These are phyloP conservation scores for Ophion ellenae DNA, from an alignment of 2,888 invertebrate genomes.

Conservation along the genomic window DNA sequence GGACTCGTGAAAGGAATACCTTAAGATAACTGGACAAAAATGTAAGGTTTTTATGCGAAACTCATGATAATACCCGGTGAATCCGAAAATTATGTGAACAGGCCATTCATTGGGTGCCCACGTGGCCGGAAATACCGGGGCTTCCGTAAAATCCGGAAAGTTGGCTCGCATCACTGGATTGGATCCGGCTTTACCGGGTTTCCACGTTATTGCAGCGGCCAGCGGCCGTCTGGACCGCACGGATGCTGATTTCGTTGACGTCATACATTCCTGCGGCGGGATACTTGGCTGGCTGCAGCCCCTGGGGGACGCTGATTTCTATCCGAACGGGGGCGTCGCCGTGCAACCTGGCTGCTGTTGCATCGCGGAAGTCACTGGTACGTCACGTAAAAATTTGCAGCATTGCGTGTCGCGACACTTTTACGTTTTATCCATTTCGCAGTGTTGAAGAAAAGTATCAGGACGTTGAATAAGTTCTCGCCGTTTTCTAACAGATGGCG, in stretches of 20 bases:
- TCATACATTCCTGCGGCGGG: constrained; percentile 83
- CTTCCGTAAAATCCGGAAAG: constrained; percentile 75
- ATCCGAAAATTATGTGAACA: constrained; percentile 54
- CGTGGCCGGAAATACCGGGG: constrained; percentile 81
- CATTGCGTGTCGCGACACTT: not conserved
- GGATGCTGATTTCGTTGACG: constrained; percentile 82
- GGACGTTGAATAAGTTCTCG: too few relatives aligned
- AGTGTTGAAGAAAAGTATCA: too few relatives aligned
- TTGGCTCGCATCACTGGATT: constrained; percentile 84
- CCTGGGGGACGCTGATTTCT: constrained; percentile 82
- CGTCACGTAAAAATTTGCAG: constrained; percentile 4
- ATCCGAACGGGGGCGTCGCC: constrained; percentile 82
- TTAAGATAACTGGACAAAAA: too few relatives aligned
- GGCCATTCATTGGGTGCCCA: constrained; percentile 83
- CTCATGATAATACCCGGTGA: not conserved
- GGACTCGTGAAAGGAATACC: too few relatives aligned
- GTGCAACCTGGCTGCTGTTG: constrained; percentile 83
- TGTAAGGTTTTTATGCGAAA: not conserved
- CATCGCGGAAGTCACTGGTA: constrained; percentile 80
- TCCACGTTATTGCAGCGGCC: constrained; percentile 76
- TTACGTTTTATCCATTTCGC: too few relatives aligned
- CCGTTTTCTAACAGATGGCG: too few relatives aligned
- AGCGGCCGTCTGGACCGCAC: constrained; percentile 77
- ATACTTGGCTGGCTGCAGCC: constrained; percentile 81
- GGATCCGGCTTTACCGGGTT: constrained; percentile 84